Evolutionary conservation across 2,888 invertebrate species (phyloP), one percentile per base, ranked within the genome.

Genomic region (Dorcus parallelipipedus): DNA sequence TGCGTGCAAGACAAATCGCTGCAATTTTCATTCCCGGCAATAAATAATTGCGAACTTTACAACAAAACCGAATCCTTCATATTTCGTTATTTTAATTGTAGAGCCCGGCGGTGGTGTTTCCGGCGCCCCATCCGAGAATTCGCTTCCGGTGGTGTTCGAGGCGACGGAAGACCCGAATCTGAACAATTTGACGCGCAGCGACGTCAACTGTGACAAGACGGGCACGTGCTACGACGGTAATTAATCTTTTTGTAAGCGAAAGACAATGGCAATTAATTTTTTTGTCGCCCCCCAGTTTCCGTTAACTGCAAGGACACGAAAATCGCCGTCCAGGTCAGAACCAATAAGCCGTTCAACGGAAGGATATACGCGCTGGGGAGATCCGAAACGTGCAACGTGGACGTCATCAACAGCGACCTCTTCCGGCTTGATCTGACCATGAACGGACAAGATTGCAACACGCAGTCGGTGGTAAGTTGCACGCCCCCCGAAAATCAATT

Each of bases 141-240:
- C 85, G 42, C 79, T 91, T 61, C 91, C 91, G 0, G 84, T 91
- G 5, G 87, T 89, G 9, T 85, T 92, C 73, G 91, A 91, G 64
- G 86, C 89, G 53, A 88, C 89, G 52, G 89, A 90, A 77, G 91
- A 91, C 74, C 83, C 88, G 4, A 84, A 79, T 61, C 71, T 89
- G 65, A 91, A 84, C 77, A 91, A 91, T 73, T 78, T 90, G 68
- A 90, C 90, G 3, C 84, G 89, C 67, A 87, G 85, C 70, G 90
- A 91, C 73, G 89, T 90, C 52, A 94, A 95, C 79, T 96, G 95
- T 76, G 95, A 95, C 79, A 93, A 93, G 74, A 94, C 93, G 55
- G 95, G 95, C 75, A 95, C 95, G 65, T 96, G 95, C 75, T 95
- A 95, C 74, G 93, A 96, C 79, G 95, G 95, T 95, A 83, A 83